phyloP scores from a whole-genome alignment of 2,888 invertebrate genomes.

The Cremastinae sp. region DNA sequence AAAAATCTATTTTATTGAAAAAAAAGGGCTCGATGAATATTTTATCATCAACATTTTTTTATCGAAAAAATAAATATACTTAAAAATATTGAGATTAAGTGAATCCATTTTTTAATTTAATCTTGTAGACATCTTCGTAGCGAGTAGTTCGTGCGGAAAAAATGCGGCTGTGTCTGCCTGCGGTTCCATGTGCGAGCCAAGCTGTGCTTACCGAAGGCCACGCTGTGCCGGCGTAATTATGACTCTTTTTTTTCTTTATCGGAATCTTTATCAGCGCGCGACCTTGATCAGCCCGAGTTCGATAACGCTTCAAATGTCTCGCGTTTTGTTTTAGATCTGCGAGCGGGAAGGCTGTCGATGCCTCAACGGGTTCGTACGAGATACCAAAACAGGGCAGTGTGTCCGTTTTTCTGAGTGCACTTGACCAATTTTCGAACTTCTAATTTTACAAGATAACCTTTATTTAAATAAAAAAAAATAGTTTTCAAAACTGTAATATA shows the following conservation, averaged over 20 bases:
- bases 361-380: not conserved
- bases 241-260: too few relatives aligned
- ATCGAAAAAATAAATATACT: too few relatives aligned
- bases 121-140: slow-evolving; percentile 4
- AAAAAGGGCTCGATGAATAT: too few relatives aligned
- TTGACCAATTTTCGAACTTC: too few relatives aligned
- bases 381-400: slow-evolving; percentile 9
- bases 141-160: not conserved
- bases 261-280: not conserved
- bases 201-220: slow-evolving; percentile 10
- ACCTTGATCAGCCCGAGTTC: not conserved
- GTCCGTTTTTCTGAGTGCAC: not conserved
- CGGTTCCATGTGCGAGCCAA: slow-evolving; percentile 20
- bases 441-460: too few relatives aligned
- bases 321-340: slow-evolving; percentile 5
- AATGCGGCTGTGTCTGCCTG: not conserved
- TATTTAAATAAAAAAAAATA: too few relatives aligned
- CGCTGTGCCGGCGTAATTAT: slow-evolving; percentile 2
- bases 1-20: too few relatives aligned
- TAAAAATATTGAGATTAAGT: too few relatives aligned
- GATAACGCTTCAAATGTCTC: too few relatives aligned
- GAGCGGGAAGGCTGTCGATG: slow-evolving; percentile 11
- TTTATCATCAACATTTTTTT: too few relatives aligned
- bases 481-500: too few relatives aligned
- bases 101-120: too few relatives aligned